These are phyloP conservation scores for Luscinia megarhynchos DNA, from an alignment of 2,797 vertebrate genomes.

Conservation along the genomic window DNA sequence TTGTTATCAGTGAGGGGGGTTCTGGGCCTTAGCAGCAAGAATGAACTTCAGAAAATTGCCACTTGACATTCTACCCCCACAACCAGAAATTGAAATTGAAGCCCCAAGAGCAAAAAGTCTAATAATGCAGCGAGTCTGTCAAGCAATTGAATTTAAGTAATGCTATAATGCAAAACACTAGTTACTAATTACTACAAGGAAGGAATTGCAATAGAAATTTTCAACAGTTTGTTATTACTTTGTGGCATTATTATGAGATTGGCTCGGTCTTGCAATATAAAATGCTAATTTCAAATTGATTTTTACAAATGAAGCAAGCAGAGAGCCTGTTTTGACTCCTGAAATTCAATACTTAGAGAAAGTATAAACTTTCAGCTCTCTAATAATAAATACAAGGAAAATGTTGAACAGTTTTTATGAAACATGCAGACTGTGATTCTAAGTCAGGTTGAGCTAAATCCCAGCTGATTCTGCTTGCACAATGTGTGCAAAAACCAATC, in stretches of 20 bases:
- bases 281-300: conserved; percentile 53
- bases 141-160: conserved; percentile 53
- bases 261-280: not conserved
- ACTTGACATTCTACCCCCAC: conserved; percentile 43
- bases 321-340: not conserved
- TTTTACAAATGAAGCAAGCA: not conserved
- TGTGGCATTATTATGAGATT: not conserved
- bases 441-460: not conserved
- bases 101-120: conserved; percentile 55
- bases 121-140: conserved; percentile 35
- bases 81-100: conserved; percentile 45
- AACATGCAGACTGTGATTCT: not conserved
- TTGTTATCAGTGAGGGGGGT: not conserved
- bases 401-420: not conserved
- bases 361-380: not conserved
- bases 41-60: conserved; percentile 53
- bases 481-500: accelerated
- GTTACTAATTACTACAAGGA: conserved; percentile 48
- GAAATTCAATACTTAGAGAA: conserved; percentile 18
- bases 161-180: conserved; percentile 10
- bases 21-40: conserved; percentile 3
- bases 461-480: not conserved
- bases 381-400: not conserved
- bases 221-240: conserved; percentile 42
- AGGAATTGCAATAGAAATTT: conserved; percentile 27